Base-by-base conservation (phyloP, 2,888 invertebrate genomes). In the Tethea ocularis region DNA sequence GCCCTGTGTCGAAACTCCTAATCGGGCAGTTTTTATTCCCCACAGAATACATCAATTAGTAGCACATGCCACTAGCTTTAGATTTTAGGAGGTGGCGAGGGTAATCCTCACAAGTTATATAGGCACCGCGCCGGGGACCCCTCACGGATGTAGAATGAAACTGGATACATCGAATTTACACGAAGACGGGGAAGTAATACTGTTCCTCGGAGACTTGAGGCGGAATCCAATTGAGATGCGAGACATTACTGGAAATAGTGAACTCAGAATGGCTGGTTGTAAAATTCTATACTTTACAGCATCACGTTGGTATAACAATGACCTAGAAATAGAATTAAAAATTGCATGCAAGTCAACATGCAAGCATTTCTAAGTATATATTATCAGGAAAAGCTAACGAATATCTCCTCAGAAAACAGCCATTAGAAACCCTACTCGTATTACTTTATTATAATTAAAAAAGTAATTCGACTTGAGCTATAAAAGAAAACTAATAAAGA, bases 1-100 rank as follows among this genome's bases (percentile, higher is more conserved):
- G 54, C 22, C 54, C 57, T 68, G 65, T 67, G 63, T 69, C 66
- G 64, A 64, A 67, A 66, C 63, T 62, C 61, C 62, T 89, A 91
- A 89, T 88, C 75, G 77, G 75, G 82, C 74, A 77, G 80, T 90
- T 89, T 88, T 91, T 88, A 91, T 90, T 89, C 90, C 77, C 82
- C 57, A 33, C 74, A 72, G 84, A 72, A 74, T 73, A 69, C 85
- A 85, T 87, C 89, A 89, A 91, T 92, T 91, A 90, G 87, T 71
- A 75, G 73, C 91, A 91, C 78, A 83, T 91, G 91, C 79, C 76
- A 80, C 84, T 81, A 75, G 84, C 80, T 81, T 77, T 79, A 82
- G 83, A 80, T 83, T 86, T 84, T 78, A 83, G 80, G 74, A 84
- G 82, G 83, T 83, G 82, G 69, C 78, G 73, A 66, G 77, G 82